phyloP scores from a whole-genome alignment of 2,888 invertebrate genomes.

The Nephrotoma flavescens region DNA sequence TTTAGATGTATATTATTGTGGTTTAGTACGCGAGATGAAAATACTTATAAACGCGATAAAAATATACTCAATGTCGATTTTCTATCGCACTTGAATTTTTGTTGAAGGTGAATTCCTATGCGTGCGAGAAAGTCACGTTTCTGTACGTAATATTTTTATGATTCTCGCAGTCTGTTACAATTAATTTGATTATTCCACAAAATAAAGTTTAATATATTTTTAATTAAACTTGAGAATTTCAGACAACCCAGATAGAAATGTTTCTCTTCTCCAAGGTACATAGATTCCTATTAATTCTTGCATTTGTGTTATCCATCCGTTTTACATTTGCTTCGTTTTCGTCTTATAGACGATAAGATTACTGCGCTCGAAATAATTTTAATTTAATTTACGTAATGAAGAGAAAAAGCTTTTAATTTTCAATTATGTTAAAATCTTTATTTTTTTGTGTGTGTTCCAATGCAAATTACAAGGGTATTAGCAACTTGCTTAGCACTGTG shows the following conservation, averaged over 20 bases:
- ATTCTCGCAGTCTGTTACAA: not conserved
- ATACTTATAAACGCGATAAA: too few relatives aligned
- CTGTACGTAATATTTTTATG: not conserved
- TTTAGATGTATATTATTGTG: too few relatives aligned
- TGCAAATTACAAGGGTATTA: not conserved
- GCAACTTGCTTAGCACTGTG: too few relatives aligned
- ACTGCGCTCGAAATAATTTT: not conserved
- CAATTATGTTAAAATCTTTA: not conserved
- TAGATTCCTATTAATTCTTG: not conserved
- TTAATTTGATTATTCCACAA: not conserved
- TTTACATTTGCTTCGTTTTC: not conserved
- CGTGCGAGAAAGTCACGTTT: too few relatives aligned
- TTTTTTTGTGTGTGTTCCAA: not conserved
- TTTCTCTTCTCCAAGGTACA: not conserved
- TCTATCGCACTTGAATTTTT: too few relatives aligned
- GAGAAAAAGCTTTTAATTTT: not conserved
- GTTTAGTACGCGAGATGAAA: too few relatives aligned
- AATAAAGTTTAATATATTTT: not conserved
- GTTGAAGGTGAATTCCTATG: too few relatives aligned
- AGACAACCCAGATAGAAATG: not conserved
- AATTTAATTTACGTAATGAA: not conserved
- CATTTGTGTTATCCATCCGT: not conserved
- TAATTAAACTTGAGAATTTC: not conserved
- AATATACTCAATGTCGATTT: too few relatives aligned
- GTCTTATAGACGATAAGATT: not conserved